Evolutionary conservation across 2,888 invertebrate genomes (phyloP).

Genomic region (Drosophila differens): DNA sequence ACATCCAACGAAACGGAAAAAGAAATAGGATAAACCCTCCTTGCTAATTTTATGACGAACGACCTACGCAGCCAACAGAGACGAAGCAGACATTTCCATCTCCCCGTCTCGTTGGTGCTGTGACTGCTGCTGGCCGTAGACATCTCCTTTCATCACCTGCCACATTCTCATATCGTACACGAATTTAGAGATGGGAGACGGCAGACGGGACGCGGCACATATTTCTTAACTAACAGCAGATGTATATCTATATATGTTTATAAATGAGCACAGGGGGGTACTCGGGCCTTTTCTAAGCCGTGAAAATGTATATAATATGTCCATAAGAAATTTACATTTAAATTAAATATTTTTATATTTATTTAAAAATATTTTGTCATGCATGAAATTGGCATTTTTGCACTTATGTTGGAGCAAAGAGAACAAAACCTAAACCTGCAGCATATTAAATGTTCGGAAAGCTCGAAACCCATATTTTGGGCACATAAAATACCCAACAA

Average conservation of each 20-base stretch:
- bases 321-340: constrained; percentile 71
- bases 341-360: constrained; percentile 73
- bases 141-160: constrained; percentile 34
- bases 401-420: constrained; percentile 39
- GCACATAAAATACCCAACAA: constrained; percentile 17
- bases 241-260: constrained; percentile 35
- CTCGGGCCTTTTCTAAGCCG: constrained; percentile 15
- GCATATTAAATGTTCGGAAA: constrained; percentile 45
- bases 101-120: background rate
- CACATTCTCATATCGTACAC: constrained; percentile 33
- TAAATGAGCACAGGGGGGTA: constrained; percentile 16
- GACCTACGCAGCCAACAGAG: constrained; percentile 28
- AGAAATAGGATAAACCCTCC: background rate
- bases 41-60: constrained; percentile 67
- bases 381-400: constrained; percentile 78
- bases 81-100: constrained; percentile 4
- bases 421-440: constrained; percentile 34
- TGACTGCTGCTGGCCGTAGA: background rate
- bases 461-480: constrained; percentile 23
- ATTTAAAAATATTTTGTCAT: constrained; percentile 76
- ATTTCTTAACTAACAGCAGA: constrained; percentile 55
- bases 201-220: constrained; percentile 24
- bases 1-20: constrained; percentile 18
- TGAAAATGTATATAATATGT: constrained; percentile 35
- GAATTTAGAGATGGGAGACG: constrained; percentile 5